phyloP scores from a whole-genome alignment of 2,797 vertebrate genomes.

The Fundulus diaphanus region DNA sequence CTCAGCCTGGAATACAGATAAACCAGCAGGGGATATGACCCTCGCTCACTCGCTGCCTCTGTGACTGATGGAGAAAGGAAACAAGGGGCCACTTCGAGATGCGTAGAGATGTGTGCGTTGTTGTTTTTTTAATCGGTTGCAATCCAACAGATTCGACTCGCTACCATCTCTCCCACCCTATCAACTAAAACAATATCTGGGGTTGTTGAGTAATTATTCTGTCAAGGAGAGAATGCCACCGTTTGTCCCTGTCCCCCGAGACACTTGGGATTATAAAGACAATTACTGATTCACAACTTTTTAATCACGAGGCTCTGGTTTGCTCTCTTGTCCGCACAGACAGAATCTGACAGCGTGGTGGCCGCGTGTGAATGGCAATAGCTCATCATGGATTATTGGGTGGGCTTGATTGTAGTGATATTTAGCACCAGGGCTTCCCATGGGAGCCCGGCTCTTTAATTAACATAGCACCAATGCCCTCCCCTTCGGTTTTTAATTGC shows the following conservation, averaged over 20 bases:
- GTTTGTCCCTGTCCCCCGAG: slow-evolving; percentile 28
- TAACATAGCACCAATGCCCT: slow-evolving; percentile 79
- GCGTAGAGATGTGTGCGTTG: slow-evolving; percentile 34
- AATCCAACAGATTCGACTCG: slow-evolving; percentile 29
- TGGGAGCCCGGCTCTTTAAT: slow-evolving; percentile 79
- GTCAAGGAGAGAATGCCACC: slow-evolving; percentile 13
- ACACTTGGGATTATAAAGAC: slow-evolving; percentile 48
- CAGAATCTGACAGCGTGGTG: slow-evolving; percentile 69
- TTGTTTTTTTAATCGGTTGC: slow-evolving; percentile 41
- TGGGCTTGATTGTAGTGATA: slow-evolving; percentile 77
- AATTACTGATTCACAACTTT: slow-evolving; percentile 51
- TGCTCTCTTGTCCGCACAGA: slow-evolving; percentile 67
- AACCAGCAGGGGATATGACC: slow-evolving; percentile 72
- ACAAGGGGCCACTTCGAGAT: slow-evolving; percentile 54
- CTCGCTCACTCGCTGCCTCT: slow-evolving; percentile 53
- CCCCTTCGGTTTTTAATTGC: slow-evolving; percentile 82
- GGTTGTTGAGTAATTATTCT: slow-evolving; percentile 2
- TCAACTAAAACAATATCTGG: slow-evolving; percentile 3
- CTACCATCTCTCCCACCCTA: neutral
- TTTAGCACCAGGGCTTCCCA: slow-evolving; percentile 80
- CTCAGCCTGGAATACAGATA: slow-evolving; percentile 81
- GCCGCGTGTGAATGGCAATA: slow-evolving; percentile 66
- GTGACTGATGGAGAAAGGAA: slow-evolving; percentile 75
- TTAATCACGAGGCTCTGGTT: slow-evolving; percentile 66
- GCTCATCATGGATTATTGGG: slow-evolving; percentile 71